Base-by-base conservation (phyloP, 2,888 invertebrate species). In the Andrena bicolor region DNA sequence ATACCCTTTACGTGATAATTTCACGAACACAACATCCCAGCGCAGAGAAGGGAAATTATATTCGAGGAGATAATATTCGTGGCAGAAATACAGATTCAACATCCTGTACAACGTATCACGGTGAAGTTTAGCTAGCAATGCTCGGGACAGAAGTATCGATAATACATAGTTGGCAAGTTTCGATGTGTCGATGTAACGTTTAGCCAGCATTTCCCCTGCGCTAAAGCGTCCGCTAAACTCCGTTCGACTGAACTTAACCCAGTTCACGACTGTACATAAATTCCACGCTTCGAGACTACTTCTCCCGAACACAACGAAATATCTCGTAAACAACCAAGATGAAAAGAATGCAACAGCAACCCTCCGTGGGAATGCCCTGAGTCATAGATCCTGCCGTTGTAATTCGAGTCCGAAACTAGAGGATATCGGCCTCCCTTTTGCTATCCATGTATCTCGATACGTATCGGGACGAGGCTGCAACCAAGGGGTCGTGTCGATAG, bases 381-480 rank as follows among this genome's bases (percentile, higher is more conserved):
- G 80, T 86, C 83, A 80, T 78, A 76, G 70, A 80, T 77, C 76
- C 56, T 35, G 70, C 10, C 53, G 77, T 53, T 63, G 87, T 82
- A 86, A 86, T 71, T 70, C 72, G 79, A 86, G 86, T 74, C 64
- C 65, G 79, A 86, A 82, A 72, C 84, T 77, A 51, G 63, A 79
- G 76, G 69, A 68, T 74, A 86, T 80, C 74, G 41, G 73, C 49
- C 76, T 23, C 48, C 76, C 61, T 49, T 10, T 56, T 3, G 51
- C 65, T 53, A 8, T 20, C 49, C 32, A 6, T 51, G 82, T 70
- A 76, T 70, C 65, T 35, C 65, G 82, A 83, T 83, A 73, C 70
- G 65, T 63, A 73, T 66, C 60, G 65, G 20, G 41, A 69, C 53
- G 65, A 61, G 73, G 16, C 69, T 49, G 48, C 35, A 74, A 51